Evolutionary conservation across 2,888 invertebrate species (phyloP).

Genomic region (Nectonema munidae): DNA sequence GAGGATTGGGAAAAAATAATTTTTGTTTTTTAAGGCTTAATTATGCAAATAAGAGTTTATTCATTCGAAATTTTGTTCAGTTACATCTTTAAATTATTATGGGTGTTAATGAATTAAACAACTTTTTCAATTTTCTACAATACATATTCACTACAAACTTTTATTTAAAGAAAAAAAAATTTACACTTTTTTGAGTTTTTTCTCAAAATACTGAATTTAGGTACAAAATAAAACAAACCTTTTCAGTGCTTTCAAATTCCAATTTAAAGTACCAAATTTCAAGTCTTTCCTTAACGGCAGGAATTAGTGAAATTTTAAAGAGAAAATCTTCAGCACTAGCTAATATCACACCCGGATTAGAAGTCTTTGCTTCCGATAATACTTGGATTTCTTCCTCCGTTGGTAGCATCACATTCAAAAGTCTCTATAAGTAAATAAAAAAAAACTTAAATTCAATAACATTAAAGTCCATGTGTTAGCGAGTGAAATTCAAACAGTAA

Average conservation of each 20-base stretch:
- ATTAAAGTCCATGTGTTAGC: too few relatives aligned
- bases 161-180: conserved; percentile 15
- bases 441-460: conserved; percentile 1
- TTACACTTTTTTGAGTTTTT: background rate
- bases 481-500: too few relatives aligned
- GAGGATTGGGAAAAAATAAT: too few relatives aligned
- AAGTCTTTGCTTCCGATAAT: conserved; percentile 72
- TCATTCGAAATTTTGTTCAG: too few relatives aligned
- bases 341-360: conserved; percentile 52
- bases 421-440: conserved; percentile 32
- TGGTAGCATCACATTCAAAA: conserved; percentile 69
- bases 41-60: too few relatives aligned
- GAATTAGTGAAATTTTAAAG: conserved; percentile 70
- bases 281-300: conserved; percentile 58
- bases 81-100: too few relatives aligned
- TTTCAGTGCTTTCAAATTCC: conserved; percentile 79
- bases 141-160: too few relatives aligned
- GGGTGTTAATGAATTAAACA: too few relatives aligned
- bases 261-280: conserved; percentile 92
- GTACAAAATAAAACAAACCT: conserved; percentile 28
- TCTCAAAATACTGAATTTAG: background rate
- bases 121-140: too few relatives aligned
- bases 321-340: conserved; percentile 94
- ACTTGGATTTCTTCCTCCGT: conserved; percentile 76
- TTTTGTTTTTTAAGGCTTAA: too few relatives aligned